Percentiles rank a stretch among this genome's conserved stretches.
Conservation (phyloP, 2,113 vertebrate genomes). For the Amphiprion percula region DNA sequence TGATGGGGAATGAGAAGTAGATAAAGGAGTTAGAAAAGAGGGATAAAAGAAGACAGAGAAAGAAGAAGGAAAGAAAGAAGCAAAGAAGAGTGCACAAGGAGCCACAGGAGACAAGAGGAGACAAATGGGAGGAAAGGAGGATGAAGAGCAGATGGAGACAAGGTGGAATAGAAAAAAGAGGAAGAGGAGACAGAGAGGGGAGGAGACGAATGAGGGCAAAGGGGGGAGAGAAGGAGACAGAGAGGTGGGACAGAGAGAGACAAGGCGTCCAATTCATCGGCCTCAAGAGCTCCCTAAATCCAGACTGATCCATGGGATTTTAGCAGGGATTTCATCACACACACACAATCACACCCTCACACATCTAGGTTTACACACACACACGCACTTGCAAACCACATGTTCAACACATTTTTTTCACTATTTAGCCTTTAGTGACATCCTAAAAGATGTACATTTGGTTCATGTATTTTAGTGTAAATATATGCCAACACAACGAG, state of each 20-base stretch:
- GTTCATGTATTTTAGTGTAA: not conserved
- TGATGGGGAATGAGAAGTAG: not conserved
- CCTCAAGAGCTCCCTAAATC: constrained; percentile 76
- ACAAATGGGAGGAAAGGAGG: not conserved
- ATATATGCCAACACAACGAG: not conserved
- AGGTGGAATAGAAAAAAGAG: not conserved
- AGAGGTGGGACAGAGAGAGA: constrained; percentile 62
- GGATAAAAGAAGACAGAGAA: not conserved
- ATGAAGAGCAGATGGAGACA: not conserved
- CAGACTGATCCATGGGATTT: constrained; percentile 77
- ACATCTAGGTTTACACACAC: constrained; percentile 19
- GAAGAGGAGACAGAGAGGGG: not conserved
- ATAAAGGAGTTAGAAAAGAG: not conserved
- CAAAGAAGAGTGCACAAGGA: not conserved
- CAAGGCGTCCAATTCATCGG: constrained; percentile 83
- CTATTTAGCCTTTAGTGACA: too few relatives aligned
- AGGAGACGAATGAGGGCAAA: not conserved
- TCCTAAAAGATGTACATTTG: not conserved
- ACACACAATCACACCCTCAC: constrained; percentile 47
- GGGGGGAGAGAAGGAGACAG: constrained; percentile 22
- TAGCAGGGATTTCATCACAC: constrained; percentile 61
- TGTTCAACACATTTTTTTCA: not conserved
- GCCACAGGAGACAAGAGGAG: constrained; percentile 1
- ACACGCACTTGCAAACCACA: constrained; percentile 13
- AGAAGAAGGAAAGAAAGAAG: not conserved